Evolutionary conservation across 2,797 vertebrate genomes (phyloP).

Genomic region (Acanthurus tractus): DNA sequence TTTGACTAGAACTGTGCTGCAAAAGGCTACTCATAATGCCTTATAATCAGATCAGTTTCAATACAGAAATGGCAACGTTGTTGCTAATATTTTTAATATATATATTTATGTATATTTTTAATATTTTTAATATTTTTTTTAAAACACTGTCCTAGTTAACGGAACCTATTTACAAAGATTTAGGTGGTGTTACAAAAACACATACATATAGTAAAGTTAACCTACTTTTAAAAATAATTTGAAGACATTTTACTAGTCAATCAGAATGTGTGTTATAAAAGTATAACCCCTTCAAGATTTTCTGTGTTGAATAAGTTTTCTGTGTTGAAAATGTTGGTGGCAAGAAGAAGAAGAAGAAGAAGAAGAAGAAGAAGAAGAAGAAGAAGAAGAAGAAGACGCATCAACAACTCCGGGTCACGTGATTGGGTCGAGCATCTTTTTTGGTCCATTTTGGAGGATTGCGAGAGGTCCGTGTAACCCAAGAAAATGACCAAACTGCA

Average conservation of each 20-base stretch:
- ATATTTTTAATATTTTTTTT: too few species aligned
- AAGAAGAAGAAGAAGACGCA: constrained; percentile 18
- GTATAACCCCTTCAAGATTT: too few species aligned
- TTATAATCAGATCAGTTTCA: too few species aligned
- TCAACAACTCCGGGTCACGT: constrained; percentile 75
- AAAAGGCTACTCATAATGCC: too few species aligned
- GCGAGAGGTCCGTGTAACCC: constrained; percentile 44
- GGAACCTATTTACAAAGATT: too few species aligned
- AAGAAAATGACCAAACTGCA: constrained; percentile 84
- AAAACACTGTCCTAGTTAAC: too few species aligned
- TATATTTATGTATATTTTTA: too few species aligned
- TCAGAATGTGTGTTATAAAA: not conserved
- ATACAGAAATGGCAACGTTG: too few species aligned
- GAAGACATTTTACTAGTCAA: not conserved
- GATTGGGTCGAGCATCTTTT: constrained; percentile 76
- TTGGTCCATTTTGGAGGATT: constrained; percentile 78
- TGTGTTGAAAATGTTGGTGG: not conserved
- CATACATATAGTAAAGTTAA: not conserved
- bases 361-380: not conserved
- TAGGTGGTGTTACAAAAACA: not conserved
- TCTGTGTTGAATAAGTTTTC: too few species aligned
- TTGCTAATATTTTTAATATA: too few species aligned
- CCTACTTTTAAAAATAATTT: not conserved
- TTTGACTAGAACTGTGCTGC: too few species aligned
- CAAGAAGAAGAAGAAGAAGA: constrained; percentile 22